Evolutionary conservation across 92 coral and sea anemone genomes (phyloP), one percentile per base, ranked within the genome.

Genomic region (Montipora capitata): DNA sequence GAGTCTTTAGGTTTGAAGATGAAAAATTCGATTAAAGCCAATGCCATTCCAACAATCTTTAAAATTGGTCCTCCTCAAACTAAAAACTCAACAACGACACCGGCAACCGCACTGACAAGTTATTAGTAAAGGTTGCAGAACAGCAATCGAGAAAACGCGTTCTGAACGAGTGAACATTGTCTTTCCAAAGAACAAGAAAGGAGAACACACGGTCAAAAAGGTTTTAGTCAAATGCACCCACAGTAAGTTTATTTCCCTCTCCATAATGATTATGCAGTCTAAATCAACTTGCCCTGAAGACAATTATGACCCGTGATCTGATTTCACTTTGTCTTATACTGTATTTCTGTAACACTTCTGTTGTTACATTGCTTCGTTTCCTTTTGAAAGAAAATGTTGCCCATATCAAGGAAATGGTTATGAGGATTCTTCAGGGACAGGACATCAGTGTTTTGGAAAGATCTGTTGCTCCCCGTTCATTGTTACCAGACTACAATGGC

Each of bases 111-210:
- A 45, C 49, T n/a, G n/a, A 27, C 1, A 27, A 27, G 35, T 27
- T 27, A 27, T 27, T 27, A 27, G 35, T 27, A 27, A 4, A 78
- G 83, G 43, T 78, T 62, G 72, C 58, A 61, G 83, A 78, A 78
- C 54, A 78, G 83, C 17, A 52, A 65, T 35, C 17, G 83, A 40
- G 83, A 78, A 61, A 13, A 9, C 2, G 85, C 76, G 85, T 2
- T 65, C 74, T 11, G 85, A 80, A 15, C 39, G 43, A 8, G 74
- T 80, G 1, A 80, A 80, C 76, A 80, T 67, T 65, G 76, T 20
- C 16, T 80, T 80, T 45, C 85, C 85, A 6, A 66, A 65, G 51
- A 65, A 80, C 85, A 80, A 80, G 85, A 80, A 80, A 35, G 85
- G 85, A 40, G 76, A 80, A 18, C 16, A 80, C 40, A 66, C 85